These are phyloP conservation scores for Paraescarpia echinospica DNA, from an alignment of 1,140 invertebrate species.

Conservation along the genomic window DNA sequence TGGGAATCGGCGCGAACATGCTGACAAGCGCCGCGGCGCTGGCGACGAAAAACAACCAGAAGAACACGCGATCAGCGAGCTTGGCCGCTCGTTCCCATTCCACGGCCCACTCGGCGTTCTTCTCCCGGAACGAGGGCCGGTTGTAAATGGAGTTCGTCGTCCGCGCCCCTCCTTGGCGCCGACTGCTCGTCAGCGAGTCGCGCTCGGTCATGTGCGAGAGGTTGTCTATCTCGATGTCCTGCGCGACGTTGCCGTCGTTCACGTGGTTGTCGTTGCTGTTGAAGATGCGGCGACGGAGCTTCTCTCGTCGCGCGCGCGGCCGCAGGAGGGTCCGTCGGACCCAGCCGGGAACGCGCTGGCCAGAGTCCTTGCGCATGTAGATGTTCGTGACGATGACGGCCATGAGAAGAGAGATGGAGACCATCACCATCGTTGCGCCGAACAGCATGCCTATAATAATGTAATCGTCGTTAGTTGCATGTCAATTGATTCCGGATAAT, in stretches of 20 bases:
- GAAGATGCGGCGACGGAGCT: neutral
- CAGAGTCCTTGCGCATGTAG: constrained; percentile 30
- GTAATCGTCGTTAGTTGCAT: neutral
- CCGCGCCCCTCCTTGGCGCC: neutral
- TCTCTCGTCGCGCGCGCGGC: neutral
- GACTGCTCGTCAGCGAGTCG: constrained; percentile 10
- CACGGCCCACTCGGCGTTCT: neutral
- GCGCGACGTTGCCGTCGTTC: neutral
- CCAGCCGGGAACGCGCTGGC: constrained; percentile 21
- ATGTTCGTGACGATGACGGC: constrained; percentile 35
- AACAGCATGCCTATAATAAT: constrained; percentile 32
- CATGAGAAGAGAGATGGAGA: constrained; percentile 35
- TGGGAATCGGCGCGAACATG: constrained; percentile 22
- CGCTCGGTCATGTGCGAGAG: constrained; percentile 17
- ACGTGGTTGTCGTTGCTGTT: constrained; percentile 15
- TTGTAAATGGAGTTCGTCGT: neutral
- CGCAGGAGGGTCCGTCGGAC: constrained; percentile 21
- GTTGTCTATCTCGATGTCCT: constrained; percentile 29
- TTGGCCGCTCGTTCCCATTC: constrained; percentile 30
- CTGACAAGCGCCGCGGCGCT: constrained; percentile 25
- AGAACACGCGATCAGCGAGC: constrained; percentile 25
- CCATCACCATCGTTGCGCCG: constrained; percentile 35
- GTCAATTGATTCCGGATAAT: too few species aligned
- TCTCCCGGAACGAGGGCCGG: neutral
- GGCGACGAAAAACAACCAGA: constrained; percentile 28